Evolutionary conservation across 2,113 vertebrate genomes (phyloP).

Genomic region (Edolisoma coerulescens): DNA sequence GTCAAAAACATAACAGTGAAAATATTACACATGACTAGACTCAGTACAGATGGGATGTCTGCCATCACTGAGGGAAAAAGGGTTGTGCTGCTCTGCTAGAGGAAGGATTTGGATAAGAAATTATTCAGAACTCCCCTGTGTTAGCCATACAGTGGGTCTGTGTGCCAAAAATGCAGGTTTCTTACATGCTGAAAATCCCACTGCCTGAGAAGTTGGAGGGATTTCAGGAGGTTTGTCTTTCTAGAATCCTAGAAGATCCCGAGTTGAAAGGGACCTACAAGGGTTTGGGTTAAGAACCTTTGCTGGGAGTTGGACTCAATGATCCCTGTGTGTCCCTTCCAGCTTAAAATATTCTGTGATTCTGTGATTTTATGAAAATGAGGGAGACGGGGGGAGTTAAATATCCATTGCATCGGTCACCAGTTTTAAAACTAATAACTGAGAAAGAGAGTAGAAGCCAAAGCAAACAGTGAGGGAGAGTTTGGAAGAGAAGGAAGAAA

Average conservation of each 20-base stretch:
- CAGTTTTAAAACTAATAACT: neutral
- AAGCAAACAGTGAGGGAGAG: neutral
- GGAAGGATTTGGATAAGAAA: neutral
- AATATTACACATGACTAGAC: neutral
- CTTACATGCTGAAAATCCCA: neutral
- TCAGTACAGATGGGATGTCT: neutral
- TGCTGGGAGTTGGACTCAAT: neutral
- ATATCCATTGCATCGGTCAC: neutral
- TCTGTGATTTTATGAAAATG: neutral
- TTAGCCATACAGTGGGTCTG: neutral
- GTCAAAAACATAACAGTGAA: neutral
- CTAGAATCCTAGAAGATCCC: neutral
- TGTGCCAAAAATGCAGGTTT: neutral
- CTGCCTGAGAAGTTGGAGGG: neutral
- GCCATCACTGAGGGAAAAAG: neutral
- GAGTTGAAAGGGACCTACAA: neutral
- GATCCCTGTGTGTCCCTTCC: neutral
- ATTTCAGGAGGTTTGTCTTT: neutral
- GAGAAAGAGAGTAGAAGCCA: neutral
- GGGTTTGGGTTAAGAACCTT: neutral
- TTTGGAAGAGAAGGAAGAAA: neutral
- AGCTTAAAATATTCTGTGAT: neutral
- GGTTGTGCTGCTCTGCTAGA: neutral
- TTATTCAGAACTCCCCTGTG: neutral
- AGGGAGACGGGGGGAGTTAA: fast-evolving